These are phyloP conservation scores for Carabus problematicus DNA, from an alignment of 2,888 invertebrate genomes.

Conservation along the genomic window DNA sequence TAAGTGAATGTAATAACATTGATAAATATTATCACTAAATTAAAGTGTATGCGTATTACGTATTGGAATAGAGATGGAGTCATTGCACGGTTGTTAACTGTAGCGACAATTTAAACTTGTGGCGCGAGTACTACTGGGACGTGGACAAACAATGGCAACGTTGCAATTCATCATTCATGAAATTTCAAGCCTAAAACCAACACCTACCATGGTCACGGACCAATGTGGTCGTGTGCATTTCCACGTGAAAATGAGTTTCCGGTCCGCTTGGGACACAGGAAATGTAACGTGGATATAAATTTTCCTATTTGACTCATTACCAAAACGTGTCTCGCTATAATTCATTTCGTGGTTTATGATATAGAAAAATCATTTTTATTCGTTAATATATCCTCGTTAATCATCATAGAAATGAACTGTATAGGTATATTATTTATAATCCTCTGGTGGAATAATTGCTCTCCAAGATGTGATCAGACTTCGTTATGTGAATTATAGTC, in stretches of 20 bases:
- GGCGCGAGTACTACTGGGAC: neutral
- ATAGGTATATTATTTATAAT: too few species aligned
- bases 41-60: too few species aligned
- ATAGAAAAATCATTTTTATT: slow-evolving; percentile 19
- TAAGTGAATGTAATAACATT: too few species aligned
- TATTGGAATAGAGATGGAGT: neutral
- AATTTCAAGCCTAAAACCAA: neutral
- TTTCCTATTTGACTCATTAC: slow-evolving; percentile 14
- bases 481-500: too few species aligned
- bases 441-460: too few species aligned
- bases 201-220: neutral
- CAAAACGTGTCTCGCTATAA: slow-evolving; percentile 19
- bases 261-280: slow-evolving; percentile 27
- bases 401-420: slow-evolving; percentile 5
- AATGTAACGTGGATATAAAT: slow-evolving; percentile 28
- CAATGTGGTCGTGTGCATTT: slow-evolving; percentile 27
- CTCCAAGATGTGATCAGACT: too few species aligned
- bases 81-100: neutral
- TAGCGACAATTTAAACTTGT: slow-evolving; percentile 1
- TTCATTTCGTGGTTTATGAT: slow-evolving; percentile 22
- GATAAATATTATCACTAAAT: too few species aligned
- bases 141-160: slow-evolving; percentile 18
- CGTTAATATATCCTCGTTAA: neutral
- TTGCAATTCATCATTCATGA: slow-evolving; percentile 16
- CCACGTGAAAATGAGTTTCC: slow-evolving; percentile 34